Evolutionary conservation across 2,113 vertebrate genomes (phyloP), one percentile per base, ranked within the genome.

Genomic region (Polypterus senegalus): DNA sequence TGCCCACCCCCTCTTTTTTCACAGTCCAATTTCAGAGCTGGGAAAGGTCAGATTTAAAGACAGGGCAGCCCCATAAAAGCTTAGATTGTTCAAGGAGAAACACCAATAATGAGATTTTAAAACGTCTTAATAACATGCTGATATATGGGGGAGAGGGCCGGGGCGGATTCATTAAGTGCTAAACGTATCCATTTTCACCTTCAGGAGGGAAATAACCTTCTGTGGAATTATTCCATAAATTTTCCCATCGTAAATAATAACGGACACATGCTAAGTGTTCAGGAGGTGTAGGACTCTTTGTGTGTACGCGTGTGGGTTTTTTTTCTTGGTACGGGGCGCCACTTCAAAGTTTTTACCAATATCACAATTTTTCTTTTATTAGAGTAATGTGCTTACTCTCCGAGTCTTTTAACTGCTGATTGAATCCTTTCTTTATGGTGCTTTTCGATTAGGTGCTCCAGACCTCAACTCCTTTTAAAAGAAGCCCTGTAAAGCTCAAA

Each of bases 91-190:
- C 86, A 88, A 87, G 86, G 85, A 86, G 86, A 87, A 83, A 85
- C 85, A 83, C 79, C 76, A 27, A 83, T 87, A 87, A 88, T 86
- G 82, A 82, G 82, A 85, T 88, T 86, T 88, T 85, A 87, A 86
- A 88, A 85, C 66, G 83, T 83, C 84, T 86, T 87, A 87, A 86
- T 88, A 87, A 86, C 81, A 86, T 85, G 82, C 84, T 88, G 85
- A 87, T 85, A 87, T 86, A 87, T 83, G 82, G 75, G 74, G 73
- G 76, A 81, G 76, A 75, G 74, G 68, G 72, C 75, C 71, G 66
- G 72, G 80, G 77, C 78, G 67, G 71, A 81, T 84, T 87, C 80
- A 86, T 86, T 88, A 87, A 85, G 82, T 82, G 79, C 80, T 88
- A 84, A 88, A 85, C 60, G 76, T 85, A 86, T 83, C 84, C 73